phyloP scores from a whole-genome alignment of 2,113 vertebrate genomes.

The Osmerus mordax region DNA sequence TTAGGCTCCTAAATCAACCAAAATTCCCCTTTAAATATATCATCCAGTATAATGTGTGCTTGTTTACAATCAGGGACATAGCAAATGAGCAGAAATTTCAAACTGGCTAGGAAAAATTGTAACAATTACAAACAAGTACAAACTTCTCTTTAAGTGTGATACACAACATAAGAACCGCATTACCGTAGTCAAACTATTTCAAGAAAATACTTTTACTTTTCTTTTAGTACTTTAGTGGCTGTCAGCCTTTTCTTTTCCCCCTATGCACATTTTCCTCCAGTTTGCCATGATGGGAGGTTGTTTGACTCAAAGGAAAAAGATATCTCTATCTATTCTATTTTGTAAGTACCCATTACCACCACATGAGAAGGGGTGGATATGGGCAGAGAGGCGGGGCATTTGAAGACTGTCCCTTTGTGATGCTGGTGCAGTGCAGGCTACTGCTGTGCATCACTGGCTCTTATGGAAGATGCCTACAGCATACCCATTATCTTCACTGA shows the following conservation, averaged over 20 bases:
- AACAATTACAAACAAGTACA: no score
- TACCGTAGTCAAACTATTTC: neutral
- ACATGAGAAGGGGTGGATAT: neutral
- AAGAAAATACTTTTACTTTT: neutral
- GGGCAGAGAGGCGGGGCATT: neutral
- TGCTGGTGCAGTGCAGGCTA: constrained; percentile 7
- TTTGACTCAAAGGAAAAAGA: neutral
- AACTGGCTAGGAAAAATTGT: no score
- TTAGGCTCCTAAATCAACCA: no score
- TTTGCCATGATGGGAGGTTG: neutral
- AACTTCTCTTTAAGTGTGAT: neutral
- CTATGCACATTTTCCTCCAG: neutral
- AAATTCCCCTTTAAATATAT: no score
- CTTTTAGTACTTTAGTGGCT: neutral
- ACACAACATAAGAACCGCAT: neutral
- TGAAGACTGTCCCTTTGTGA: neutral
- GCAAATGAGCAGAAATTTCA: no score
- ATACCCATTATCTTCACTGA: neutral
- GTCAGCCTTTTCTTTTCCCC: neutral
- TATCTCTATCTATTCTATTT: neutral
- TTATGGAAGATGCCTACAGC: neutral
- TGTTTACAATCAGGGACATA: no score
- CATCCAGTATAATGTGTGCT: no score
- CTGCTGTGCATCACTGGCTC: neutral
- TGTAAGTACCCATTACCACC: neutral